These are phyloP conservation scores for Cheilosia impressa DNA, from an alignment of 2,888 invertebrate species.

Conservation along the genomic window DNA sequence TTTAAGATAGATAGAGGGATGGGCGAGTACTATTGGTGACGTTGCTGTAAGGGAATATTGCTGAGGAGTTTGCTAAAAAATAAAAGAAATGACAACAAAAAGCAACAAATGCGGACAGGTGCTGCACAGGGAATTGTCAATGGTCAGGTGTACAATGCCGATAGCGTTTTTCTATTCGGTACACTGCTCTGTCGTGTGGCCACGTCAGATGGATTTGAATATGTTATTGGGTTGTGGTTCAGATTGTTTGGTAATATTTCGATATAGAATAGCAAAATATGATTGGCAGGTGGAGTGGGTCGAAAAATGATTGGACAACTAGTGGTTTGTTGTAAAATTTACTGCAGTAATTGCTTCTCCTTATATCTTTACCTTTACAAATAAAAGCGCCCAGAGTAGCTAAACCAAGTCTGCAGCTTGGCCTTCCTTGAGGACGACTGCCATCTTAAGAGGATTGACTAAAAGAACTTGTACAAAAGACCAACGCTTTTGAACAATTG, in stretches of 20 bases:
- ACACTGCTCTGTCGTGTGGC: background rate
- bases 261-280: slow-evolving; percentile 5
- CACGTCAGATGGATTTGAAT: slow-evolving; percentile 8
- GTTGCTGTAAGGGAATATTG: slow-evolving; percentile 18
- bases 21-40: background rate
- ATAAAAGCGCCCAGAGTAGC: too few species aligned
- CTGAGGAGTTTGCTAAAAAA: slow-evolving; percentile 25
- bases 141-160: slow-evolving; percentile 17
- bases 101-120: slow-evolving; percentile 55
- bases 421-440: too few species aligned
- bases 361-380: too few species aligned
- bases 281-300: slow-evolving; percentile 7
- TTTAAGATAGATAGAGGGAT: slow-evolving; percentile 36
- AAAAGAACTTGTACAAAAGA: too few species aligned
- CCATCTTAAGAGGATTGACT: too few species aligned
- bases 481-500: too few species aligned
- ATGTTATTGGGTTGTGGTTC: background rate
- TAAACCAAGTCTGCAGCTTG: too few species aligned
- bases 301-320: background rate
- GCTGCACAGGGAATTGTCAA: slow-evolving; percentile 57
- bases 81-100: background rate
- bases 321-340: too few species aligned
- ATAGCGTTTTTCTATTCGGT: background rate
- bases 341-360: too few species aligned
- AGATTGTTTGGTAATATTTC: background rate